phyloP scores from a whole-genome alignment of 2,797 vertebrate genomes.

The Salmo trutta region DNA sequence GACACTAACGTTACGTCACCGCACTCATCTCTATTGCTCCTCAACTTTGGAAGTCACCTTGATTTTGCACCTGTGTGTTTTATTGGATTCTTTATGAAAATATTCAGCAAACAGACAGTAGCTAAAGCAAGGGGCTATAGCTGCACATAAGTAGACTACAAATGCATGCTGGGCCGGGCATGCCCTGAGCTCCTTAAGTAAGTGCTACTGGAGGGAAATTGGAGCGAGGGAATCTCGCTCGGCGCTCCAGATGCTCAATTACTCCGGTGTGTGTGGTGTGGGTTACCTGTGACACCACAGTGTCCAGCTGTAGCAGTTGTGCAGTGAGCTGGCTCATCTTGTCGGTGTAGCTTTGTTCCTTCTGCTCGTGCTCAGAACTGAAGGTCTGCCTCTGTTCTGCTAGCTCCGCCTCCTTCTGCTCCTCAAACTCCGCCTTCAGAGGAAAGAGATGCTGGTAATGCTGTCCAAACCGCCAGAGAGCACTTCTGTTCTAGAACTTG shows the following conservation, averaged over 20 bases:
- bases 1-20: too few species aligned
- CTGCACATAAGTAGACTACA: too few species aligned
- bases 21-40: too few species aligned
- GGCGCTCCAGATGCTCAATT: too few species aligned
- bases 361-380: constrained; percentile 66
- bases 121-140: not conserved
- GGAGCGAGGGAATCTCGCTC: too few species aligned
- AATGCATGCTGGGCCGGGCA: not conserved
- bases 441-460: constrained; percentile 12
- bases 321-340: constrained; percentile 76
- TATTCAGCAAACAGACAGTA: not conserved
- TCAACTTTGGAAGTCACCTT: too few species aligned
- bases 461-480: not conserved
- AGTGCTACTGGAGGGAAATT: too few species aligned
- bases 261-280: constrained; percentile 5
- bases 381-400: constrained; percentile 68
- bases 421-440: constrained; percentile 78
- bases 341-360: constrained; percentile 64
- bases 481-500: not conserved
- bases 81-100: too few species aligned
- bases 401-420: constrained; percentile 70
- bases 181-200: too few species aligned
- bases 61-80: too few species aligned
- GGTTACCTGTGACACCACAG: constrained; percentile 78
- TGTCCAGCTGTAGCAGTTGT: constrained; percentile 80